phyloP scores from a whole-genome alignment of 1,140 invertebrate genomes.

The Drosophila neocordata region DNA sequence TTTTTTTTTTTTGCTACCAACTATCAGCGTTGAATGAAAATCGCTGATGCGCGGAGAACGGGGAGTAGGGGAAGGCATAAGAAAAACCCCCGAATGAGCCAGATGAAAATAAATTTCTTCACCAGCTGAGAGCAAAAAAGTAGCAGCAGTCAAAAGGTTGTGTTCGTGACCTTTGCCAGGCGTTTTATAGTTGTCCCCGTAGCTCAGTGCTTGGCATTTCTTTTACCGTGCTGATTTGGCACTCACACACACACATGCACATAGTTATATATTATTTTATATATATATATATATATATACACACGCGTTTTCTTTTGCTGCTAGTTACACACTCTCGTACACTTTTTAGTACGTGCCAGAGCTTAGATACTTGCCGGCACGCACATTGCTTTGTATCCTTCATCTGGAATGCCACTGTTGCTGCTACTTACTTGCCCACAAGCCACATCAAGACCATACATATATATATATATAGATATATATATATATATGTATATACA shows the following conservation, averaged over 20 bases:
- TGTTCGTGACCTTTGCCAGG: slow-evolving; percentile 76
- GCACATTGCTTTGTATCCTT: slow-evolving; percentile 41
- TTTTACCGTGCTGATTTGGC: slow-evolving; percentile 71
- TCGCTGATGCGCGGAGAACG: slow-evolving; percentile 63
- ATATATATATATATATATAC: slow-evolving; percentile 2
- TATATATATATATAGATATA: slow-evolving; percentile 8
- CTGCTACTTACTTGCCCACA: slow-evolving; percentile 2
- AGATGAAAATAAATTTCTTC: slow-evolving; percentile 62
- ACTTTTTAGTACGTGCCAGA: slow-evolving; percentile 55
- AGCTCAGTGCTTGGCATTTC: slow-evolving; percentile 62
- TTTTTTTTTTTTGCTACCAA: slow-evolving; percentile 46
- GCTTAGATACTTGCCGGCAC: slow-evolving; percentile 51
- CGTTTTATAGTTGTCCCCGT: slow-evolving; percentile 72
- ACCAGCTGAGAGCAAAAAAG: slow-evolving; percentile 21
- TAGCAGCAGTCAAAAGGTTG: slow-evolving; percentile 73
- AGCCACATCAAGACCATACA: slow-evolving; percentile 6
- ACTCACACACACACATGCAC: slow-evolving; percentile 25
- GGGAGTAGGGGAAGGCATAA: background rate
- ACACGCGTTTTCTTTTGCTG: slow-evolving; percentile 20
- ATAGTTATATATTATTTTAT: background rate
- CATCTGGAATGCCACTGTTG: slow-evolving; percentile 10
- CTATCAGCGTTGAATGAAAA: slow-evolving; percentile 76
- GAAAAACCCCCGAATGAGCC: slow-evolving; percentile 30
- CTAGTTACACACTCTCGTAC: slow-evolving; percentile 43
- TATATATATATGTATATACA: background rate